Evolutionary conservation across 2,888 invertebrate species (phyloP), one percentile per base, ranked within the genome.

Genomic region (Apamea sordens): DNA sequence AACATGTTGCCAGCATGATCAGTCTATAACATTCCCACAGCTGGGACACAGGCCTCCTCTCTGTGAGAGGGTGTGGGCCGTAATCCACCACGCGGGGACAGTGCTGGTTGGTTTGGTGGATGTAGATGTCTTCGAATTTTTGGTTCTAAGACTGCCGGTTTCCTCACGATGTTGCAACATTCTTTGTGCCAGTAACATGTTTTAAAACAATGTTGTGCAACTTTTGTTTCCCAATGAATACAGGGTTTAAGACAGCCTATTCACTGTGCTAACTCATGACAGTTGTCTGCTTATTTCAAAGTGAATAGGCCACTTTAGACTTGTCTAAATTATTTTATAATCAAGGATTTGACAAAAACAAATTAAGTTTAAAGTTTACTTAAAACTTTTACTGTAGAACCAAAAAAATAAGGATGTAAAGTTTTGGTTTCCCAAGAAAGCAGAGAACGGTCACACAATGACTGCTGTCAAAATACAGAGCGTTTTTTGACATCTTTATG

Each of bases 321-420:
- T 32, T 28, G 18, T 28, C 5, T 44, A 61, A 41, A 53, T 4
- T 11, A 15, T 13, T 56, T 24, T 56, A 11, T 15, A 44, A 6
- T 41, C 61, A 82, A 68, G 59, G 76, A 83, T 74, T 44, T 67
- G 76, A 76, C 79, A 36, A 44, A 32, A 41, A 59, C n/a, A 59
- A 68, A 41, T 0, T 0, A 13, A 8, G 18, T 32, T 15, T 8
- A 74, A 50, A 68, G 28, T 15, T 69, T n/a, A 21, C 15, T 41
- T 41, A 0, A 36, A 47, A 67, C 69, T 41, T 64, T 73, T 15
- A 10, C 4, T 69, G 24, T 44, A 11, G 7, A 15, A 11, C 41
- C 21, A 32, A 24, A 53, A 28, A 53, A 21, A n/a, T 36, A 28
- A 15, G 1, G 4, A 11, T 4, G 8, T 10, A 21, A 32, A 36